These are phyloP conservation scores for Nomada ferruginata DNA, from an alignment of 2,888 invertebrate species.

Conservation along the genomic window DNA sequence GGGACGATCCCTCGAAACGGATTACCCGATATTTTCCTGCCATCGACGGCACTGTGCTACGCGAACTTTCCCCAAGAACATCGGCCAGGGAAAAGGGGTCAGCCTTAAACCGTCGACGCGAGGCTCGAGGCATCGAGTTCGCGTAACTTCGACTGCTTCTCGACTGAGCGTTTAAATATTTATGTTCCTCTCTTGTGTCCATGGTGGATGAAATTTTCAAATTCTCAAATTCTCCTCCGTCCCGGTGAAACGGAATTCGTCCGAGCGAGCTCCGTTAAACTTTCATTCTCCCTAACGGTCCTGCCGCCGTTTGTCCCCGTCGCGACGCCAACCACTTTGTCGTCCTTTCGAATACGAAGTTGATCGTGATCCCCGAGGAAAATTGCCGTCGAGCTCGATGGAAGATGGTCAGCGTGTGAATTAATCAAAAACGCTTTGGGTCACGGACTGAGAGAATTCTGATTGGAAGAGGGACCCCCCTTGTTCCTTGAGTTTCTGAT, in stretches of 20 bases:
- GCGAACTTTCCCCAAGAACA: constrained; percentile 30
- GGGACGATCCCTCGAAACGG: not conserved
- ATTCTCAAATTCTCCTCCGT: constrained; percentile 17
- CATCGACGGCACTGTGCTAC: not conserved
- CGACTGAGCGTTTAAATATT: constrained; percentile 67
- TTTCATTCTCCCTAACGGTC: constrained; percentile 44
- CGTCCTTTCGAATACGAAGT: constrained; percentile 6
- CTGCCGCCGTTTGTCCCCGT: not conserved
- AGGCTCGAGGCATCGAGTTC: constrained; percentile 47
- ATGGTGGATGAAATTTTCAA: constrained; percentile 39
- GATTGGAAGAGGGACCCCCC: not conserved
- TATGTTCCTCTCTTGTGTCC: constrained; percentile 33
- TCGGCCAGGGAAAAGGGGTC: constrained; percentile 65
- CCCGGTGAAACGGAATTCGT: not conserved
- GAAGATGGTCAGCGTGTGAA: constrained; percentile 1
- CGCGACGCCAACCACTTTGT: not conserved
- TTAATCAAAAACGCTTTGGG: constrained; percentile 31
- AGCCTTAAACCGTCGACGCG: constrained; percentile 68
- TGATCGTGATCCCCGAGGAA: not conserved
- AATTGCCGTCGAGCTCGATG: not conserved
- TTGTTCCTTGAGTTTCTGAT: constrained; percentile 16
- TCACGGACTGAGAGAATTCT: not conserved
- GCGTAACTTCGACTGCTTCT: constrained; percentile 56
- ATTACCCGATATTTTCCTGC: not conserved
- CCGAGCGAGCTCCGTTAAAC: constrained; percentile 25